Evolutionary conservation across 2,113 vertebrate species (phyloP), one percentile per base, ranked within the genome.

Genomic region (Brachionichthys hirsutus): DNA sequence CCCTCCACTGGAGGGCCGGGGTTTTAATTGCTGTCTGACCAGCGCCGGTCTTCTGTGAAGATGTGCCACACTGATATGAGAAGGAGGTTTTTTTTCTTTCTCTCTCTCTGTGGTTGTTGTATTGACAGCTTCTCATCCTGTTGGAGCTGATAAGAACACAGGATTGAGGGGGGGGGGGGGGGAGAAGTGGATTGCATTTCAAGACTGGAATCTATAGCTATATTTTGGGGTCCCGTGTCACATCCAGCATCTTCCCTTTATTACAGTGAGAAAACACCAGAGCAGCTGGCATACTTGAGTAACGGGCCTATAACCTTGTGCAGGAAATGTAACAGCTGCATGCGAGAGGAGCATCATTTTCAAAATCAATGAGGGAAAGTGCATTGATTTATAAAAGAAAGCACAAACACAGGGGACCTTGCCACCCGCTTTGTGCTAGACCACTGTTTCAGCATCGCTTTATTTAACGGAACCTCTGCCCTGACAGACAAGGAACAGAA

Each of bases 11-110:
- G 56, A 54, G 62, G 75, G 64, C 54, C 17, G 10, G 59, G 86
- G 73, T 77, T 88, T 89, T 88, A 86, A 88, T 90, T 90, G 85
- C 83, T 59, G 63, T 70, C 79, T 79, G 80, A 75, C 81, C 83
- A 62, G 70, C 46, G 64, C 6, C 65, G 60, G 61, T 75, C 60
- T 70, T 60, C 78, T 70, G 79, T 74, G 78, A 79, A 87, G 85
- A 87, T 84, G 58, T 59, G 62, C 18, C 24, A 6, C 47, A 15
- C 50, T 80, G 83, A 85, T 85, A 80, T 0, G 53, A 84, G 62
- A 34, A 58, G 70, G 2, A 41, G 45, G 67, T 71, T 74, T 75
- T 80, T 76, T 85, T 80, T 78, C 75, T 77, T 30, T 30, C 36
- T 85, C 78, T 78, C 75, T 77, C 8, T 30, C 36, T 38, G 82